Evolutionary conservation across 2,113 vertebrate genomes (phyloP).

Genomic region (Oncorhynchus kisutch): DNA sequence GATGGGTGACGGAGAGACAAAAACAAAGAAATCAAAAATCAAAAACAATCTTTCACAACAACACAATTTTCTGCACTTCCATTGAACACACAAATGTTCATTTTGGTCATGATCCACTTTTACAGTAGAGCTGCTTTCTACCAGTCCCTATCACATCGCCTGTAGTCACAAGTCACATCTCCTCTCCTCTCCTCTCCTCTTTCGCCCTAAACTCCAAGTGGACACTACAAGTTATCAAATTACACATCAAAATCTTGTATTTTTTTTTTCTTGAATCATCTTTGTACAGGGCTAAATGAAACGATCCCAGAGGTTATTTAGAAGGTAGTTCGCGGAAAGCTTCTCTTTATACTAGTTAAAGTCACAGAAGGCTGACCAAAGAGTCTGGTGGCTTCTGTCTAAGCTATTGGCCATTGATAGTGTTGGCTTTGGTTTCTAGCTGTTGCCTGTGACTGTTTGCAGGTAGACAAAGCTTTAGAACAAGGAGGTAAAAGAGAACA

Average conservation of each 20-base stretch:
- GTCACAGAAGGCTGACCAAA: constrained; percentile 95
- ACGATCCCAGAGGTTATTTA: constrained; percentile 99
- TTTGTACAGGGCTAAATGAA: constrained; percentile 95
- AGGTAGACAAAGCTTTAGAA: constrained; percentile 99
- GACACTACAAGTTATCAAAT: constrained; percentile 84
- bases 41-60: constrained; percentile 78
- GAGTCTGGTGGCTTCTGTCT: constrained; percentile 94
- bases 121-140: constrained; percentile 85
- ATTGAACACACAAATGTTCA: constrained; percentile 87
- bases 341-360: constrained; percentile 98
- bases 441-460: constrained; percentile 99
- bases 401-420: constrained; percentile 99
- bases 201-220: constrained; percentile 71
- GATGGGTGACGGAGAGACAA: constrained; percentile 61
- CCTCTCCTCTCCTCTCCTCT: constrained; percentile 77
- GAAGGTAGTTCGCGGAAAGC: constrained; percentile 97
- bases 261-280: constrained; percentile 71
- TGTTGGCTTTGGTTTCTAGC: constrained; percentile 99
- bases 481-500: constrained; percentile 97
- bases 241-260: constrained; percentile 66
- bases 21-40: constrained; percentile 49
- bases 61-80: constrained; percentile 94
- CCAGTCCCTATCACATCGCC: constrained; percentile 57
- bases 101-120: constrained; percentile 98
- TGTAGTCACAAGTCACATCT: constrained; percentile 44